These are phyloP conservation scores for Hapalemur alaotrensis DNA, from an alignment of 2,797 vertebrate genomes.

Conservation along the genomic window DNA sequence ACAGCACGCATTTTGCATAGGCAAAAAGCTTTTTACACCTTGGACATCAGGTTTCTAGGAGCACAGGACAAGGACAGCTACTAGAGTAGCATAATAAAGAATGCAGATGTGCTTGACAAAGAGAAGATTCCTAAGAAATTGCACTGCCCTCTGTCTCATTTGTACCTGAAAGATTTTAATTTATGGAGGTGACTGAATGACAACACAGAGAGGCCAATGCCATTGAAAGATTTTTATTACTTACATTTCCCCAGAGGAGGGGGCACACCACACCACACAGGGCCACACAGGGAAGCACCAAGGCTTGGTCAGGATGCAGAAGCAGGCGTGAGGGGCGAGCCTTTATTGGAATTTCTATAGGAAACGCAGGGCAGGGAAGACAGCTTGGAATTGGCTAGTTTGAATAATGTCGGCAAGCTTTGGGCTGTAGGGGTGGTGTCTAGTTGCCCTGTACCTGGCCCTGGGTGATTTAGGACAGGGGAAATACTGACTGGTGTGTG, in stretches of 20 bases:
- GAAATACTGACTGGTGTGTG: neutral
- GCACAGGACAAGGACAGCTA: neutral
- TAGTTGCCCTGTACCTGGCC: neutral
- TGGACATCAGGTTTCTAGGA: neutral
- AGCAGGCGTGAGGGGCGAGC: neutral
- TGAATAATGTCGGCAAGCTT: neutral
- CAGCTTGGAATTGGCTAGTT: neutral
- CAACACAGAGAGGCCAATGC: neutral
- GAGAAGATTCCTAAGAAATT: neutral
- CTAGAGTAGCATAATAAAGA: neutral
- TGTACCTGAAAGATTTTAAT: neutral
- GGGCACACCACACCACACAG: fast-evolving
- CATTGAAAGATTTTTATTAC: neutral
- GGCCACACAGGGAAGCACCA: neutral
- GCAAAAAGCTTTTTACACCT: neutral
- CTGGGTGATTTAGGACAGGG: neutral
- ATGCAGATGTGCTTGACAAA: neutral
- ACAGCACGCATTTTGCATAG: neutral
- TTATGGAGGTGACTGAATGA: neutral
- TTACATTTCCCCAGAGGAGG: neutral
- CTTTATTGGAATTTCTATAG: neutral
- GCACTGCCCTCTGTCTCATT: neutral
- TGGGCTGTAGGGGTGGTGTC: neutral
- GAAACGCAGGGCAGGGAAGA: neutral
- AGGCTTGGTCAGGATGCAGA: neutral